phyloP scores from a whole-genome alignment of 2,888 invertebrate genomes.

The Lobophora halterata region DNA sequence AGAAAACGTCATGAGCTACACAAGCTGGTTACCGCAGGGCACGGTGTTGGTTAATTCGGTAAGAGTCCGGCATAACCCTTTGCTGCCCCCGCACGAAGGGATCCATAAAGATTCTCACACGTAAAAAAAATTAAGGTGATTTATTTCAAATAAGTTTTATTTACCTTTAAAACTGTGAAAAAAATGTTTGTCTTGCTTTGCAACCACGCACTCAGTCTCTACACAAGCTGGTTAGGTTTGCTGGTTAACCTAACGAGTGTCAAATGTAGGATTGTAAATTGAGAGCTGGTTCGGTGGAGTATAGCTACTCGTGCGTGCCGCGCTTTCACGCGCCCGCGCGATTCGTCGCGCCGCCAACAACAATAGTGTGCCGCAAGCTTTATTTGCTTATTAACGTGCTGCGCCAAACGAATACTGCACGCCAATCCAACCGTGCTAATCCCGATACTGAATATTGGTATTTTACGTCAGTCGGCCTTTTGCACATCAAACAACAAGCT shows the following conservation, averaged over 20 bases:
- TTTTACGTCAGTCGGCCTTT: constrained; percentile 6
- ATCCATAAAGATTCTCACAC: too few relatives aligned
- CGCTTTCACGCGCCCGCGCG: constrained; percentile 53
- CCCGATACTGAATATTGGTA: constrained; percentile 30
- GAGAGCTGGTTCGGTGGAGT: constrained; percentile 29
- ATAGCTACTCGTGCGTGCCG: constrained; percentile 35
- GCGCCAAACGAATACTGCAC: constrained; percentile 65
- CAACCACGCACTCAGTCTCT: too few relatives aligned
- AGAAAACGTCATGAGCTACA: too few relatives aligned
- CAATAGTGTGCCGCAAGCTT: constrained; percentile 64
- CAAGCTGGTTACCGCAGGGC: too few relatives aligned
- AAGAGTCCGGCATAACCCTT: too few relatives aligned
- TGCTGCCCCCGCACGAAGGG: too few relatives aligned
- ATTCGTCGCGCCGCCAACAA: constrained; percentile 57
- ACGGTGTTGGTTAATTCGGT: too few relatives aligned
- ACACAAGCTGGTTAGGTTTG: constrained; percentile 31
- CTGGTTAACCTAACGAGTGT: constrained; percentile 55
- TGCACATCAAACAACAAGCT: too few relatives aligned
- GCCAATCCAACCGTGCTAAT: constrained; percentile 58
- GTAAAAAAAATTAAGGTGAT: too few relatives aligned
- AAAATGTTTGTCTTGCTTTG: too few relatives aligned
- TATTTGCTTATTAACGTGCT: constrained; percentile 72
- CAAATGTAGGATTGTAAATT: constrained; percentile 56
- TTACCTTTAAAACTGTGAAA: too few relatives aligned
- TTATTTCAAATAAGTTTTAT: too few relatives aligned